Percentiles rank a stretch among this genome's conserved stretches.
Conservation (phyloP, 2,888 invertebrate species). For the Antitype chi region DNA sequence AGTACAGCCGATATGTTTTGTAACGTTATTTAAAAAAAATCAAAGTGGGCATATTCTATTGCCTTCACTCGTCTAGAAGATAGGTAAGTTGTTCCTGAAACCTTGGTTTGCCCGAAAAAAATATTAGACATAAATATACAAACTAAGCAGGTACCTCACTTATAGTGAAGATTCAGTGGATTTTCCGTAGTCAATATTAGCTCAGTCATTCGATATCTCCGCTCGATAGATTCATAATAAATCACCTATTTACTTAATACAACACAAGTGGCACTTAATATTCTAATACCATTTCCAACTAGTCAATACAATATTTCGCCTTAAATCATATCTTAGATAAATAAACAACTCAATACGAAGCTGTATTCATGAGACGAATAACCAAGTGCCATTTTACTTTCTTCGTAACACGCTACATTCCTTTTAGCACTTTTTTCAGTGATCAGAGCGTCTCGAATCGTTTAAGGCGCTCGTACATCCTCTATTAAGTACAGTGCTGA, state of each 20-base stretch:
- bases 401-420: constrained; percentile 38
- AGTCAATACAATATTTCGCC: constrained; percentile 10
- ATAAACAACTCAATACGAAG: constrained; percentile 24
- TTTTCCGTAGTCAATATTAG: constrained; percentile 49
- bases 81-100: background rate
- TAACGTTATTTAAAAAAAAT: background rate
- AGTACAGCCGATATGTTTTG: background rate
- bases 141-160: background rate
- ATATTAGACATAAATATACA: background rate
- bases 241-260: constrained; percentile 42
- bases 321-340: constrained; percentile 18
- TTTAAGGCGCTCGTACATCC: constrained; percentile 61
- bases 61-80: background rate
- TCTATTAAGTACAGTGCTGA: constrained; percentile 69
- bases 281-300: constrained; percentile 40
- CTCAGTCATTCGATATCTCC: constrained; percentile 37
- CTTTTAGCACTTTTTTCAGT: constrained; percentile 49
- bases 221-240: constrained; percentile 30
- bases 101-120: background rate
- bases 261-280: constrained; percentile 44
- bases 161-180: constrained; percentile 18
- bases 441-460: constrained; percentile 57
- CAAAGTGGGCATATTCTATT: background rate
- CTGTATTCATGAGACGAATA: constrained; percentile 5
- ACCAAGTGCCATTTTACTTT: constrained; percentile 41